These are phyloP conservation scores for Tachina lurida DNA, from an alignment of 2,888 invertebrate species.

Conservation along the genomic window DNA sequence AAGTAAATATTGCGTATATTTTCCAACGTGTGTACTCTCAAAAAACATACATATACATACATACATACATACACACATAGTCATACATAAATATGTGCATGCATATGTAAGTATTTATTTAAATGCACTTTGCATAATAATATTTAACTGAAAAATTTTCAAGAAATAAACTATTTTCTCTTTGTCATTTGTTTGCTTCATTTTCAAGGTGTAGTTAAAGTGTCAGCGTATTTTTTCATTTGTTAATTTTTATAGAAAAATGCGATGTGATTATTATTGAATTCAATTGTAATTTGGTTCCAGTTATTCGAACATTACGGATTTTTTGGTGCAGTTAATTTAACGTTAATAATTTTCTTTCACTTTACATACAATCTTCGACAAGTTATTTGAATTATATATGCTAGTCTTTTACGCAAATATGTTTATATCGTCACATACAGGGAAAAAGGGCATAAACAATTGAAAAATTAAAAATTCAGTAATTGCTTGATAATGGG, in stretches of 20 bases:
- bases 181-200: conserved; percentile 10
- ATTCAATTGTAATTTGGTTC: conserved; percentile 21
- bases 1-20: too few relatives aligned
- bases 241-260: background rate
- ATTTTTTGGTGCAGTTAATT: conserved; percentile 35
- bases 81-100: too few relatives aligned
- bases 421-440: too few relatives aligned
- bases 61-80: background rate
- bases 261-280: background rate
- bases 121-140: conserved; percentile 3
- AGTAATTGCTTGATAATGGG: too few relatives aligned
- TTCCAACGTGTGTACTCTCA: too few relatives aligned
- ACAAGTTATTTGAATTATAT: background rate
- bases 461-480: too few relatives aligned
- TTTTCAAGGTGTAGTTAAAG: background rate
- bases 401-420: too few relatives aligned
- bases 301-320: conserved; percentile 33
- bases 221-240: background rate
- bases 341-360: conserved; percentile 36
- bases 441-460: too few relatives aligned
- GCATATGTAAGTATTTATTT: background rate
- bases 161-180: conserved; percentile 30
- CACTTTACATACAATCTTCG: conserved; percentile 11
- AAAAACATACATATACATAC: background rate
- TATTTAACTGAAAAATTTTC: background rate